These are phyloP conservation scores for Luperina testacea DNA, from an alignment of 2,888 invertebrate genomes.

Conservation along the genomic window DNA sequence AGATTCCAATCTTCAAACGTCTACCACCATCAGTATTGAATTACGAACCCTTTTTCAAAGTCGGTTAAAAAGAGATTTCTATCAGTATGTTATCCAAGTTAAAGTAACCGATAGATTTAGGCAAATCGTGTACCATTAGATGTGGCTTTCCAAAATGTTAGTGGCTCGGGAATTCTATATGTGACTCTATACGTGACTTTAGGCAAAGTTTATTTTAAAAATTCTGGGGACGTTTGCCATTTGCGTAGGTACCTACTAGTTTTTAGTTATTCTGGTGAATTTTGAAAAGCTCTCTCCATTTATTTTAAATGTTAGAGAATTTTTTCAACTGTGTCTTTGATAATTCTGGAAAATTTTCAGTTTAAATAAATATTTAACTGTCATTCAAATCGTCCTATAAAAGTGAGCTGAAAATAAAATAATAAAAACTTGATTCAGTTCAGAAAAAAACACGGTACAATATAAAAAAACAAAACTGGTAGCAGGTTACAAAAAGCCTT, in stretches of 20 bases:
- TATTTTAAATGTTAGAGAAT: not conserved
- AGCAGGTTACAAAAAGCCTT: no score
- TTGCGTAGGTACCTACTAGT: constrained; percentile 2
- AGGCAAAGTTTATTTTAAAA: constrained; percentile 34
- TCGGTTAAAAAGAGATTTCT: constrained; percentile 26
- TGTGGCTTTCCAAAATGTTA: constrained; percentile 33
- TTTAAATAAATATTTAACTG: not conserved
- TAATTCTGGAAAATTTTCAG: not conserved
- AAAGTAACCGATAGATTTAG: constrained; percentile 46
- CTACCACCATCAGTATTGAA: constrained; percentile 5
- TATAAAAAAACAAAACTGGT: no score
- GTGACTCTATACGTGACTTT: constrained; percentile 15
- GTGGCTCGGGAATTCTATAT: constrained; percentile 40
- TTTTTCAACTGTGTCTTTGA: not conserved
- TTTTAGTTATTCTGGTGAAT: constrained; percentile 23
- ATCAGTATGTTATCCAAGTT: constrained; percentile 13
- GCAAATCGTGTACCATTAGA: constrained; percentile 52
- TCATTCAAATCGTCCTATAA: not conserved
- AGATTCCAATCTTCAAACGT: constrained; percentile 6
- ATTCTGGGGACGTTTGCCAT: not conserved
- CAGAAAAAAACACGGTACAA: no score
- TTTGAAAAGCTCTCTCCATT: constrained; percentile 2
- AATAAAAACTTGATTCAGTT: no score
- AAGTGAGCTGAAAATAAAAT: not conserved
- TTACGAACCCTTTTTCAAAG: constrained; percentile 30